Evolutionary conservation across 2,797 vertebrate genomes (phyloP), one percentile per base, ranked within the genome.

Genomic region (Oryzias sinensis): DNA sequence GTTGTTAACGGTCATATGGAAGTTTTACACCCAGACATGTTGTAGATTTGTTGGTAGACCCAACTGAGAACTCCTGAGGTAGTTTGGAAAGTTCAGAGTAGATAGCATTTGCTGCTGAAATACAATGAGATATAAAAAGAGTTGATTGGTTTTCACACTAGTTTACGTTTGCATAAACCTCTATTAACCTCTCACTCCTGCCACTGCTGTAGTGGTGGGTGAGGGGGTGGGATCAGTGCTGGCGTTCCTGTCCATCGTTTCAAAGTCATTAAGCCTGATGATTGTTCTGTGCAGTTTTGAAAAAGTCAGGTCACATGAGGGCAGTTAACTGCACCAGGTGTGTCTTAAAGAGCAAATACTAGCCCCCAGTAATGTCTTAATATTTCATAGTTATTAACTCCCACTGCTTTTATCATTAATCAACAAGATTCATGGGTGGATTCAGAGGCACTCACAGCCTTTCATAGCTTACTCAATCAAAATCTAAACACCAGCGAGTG

Each of bases 191-290:
- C 33, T 37, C 33, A 37, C 33, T 37, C 9, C 33, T 37, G 33
- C 33, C 33, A 37, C 9, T 9, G 33, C 11, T 11, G 33, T 11
- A 37, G 33, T 37, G 11, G 29, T 33, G 33, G 9, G 33, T 37
- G 33, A 37, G 9, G 33, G 33, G 33, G 8, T 11, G 33, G 9
- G 33, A 37, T 37, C 53, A 41, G 52, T 37, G 45, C 59, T 11
- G 62, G 46, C 52, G 55, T 52, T 49, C 44, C 40, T 25, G 16
- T 61, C 59, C 29, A 41, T 79, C 69, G 62, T 29, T 0, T 13
- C 59, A 70, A 70, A 74, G 66, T 76, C 66, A 59, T 82, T 62
- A 63, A 27, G 22, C 59, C 52, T 51, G 49, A 74, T 69, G 62
- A 70, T 75, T 72, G 59, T 62, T 67, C 70, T 75, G 55, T 55